Percentiles rank a stretch among this genome's conserved stretches.
These are phyloP conservation scores for Epizoanthus fatuus DNA, from an alignment of 92 coral and sea anemone genomes.

Conservation along the genomic window DNA sequence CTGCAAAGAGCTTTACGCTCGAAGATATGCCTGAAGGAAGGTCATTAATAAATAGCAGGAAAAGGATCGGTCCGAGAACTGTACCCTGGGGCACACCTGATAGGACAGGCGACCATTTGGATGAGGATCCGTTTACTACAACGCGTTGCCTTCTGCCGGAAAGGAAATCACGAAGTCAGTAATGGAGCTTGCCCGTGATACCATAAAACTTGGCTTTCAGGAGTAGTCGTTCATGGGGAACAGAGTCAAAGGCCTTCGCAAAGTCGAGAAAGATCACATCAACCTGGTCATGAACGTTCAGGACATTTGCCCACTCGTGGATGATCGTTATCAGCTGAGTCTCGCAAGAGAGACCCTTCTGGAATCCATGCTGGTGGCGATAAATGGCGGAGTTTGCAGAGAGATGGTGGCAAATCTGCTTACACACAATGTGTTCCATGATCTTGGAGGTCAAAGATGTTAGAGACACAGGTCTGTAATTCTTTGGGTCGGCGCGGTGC, in stretches of 20 bases:
- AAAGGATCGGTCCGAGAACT: slow-evolving; percentile 23
- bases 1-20: slow-evolving; percentile 13
- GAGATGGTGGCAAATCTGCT: slow-evolving; percentile 23
- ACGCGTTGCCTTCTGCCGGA: slow-evolving; percentile 21
- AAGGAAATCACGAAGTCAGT: slow-evolving; percentile 15
- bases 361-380: slow-evolving; percentile 40
- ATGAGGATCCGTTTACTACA: slow-evolving; percentile 23
- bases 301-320: slow-evolving; percentile 39
- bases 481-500: slow-evolving; percentile 24
- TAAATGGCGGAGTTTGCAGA: slow-evolving; percentile 22
- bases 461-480: slow-evolving; percentile 27
- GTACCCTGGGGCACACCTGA: slow-evolving; percentile 37
- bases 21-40: background rate
- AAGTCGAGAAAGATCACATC: slow-evolving; percentile 35
- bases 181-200: background rate
- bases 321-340: slow-evolving; percentile 43
- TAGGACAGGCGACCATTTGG: slow-evolving; percentile 14
- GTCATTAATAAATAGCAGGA: slow-evolving; percentile 22
- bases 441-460: slow-evolving; percentile 12
- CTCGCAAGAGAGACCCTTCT: slow-evolving; percentile 41
- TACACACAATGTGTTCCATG: slow-evolving; percentile 12
- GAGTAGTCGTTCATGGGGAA: slow-evolving; percentile 12
- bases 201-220: slow-evolving; percentile 12
- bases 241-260: background rate
- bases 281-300: slow-evolving; percentile 35